Evolutionary conservation across 2,888 invertebrate species (phyloP), one percentile per base, ranked within the genome.

Genomic region (Orchesella flavescens): DNA sequence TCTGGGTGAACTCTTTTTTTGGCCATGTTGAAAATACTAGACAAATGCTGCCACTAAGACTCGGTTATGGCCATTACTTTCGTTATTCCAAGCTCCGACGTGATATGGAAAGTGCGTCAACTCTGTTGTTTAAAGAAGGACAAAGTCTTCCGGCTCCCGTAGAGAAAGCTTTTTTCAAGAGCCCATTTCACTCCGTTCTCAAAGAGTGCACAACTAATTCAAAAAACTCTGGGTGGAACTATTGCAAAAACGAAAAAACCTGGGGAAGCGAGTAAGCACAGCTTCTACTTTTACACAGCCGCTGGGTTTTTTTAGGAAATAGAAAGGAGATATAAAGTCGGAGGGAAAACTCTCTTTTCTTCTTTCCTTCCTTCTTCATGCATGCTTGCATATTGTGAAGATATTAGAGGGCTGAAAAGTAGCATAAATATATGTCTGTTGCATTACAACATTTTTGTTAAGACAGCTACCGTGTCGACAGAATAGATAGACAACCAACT

Each of bases 131-230:
- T 55, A 76, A 76, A 68, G 68, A 76, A 43, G 59, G 76, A 76
- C 76, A 76, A 68, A 76, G 76, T 76, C 76, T 76, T 76, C 76
- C 76, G 76, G 76, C 76, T 76, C 76, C 66, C 66, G 76, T 55
- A 76, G 76, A 68, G 76, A 75, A 65, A 76, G 66, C 66, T 68
- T 76, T 76, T 66, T 76, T 76, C 76, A 76, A 76, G 66, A 76
- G 76, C 68, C 76, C 76, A 76, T 76, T 76, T 68, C 57, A 76
- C 57, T 55, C 24, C 43, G 44, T 57, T 21, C 66, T 23, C 76
- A 57, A 74, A 68, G 76, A 76, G 76, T 66, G 68, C 68, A 68
- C 76, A 76, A 76, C 76, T 76, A 76, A 76, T 76, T 76, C 76
- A 68, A 66, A n/a, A 68, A 66, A 68, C 66, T 65, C 75, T 66